Evolutionary conservation across 1,140 invertebrate species (phyloP), one percentile per base, ranked within the genome.

Genomic region (Drosophila willistoni): DNA sequence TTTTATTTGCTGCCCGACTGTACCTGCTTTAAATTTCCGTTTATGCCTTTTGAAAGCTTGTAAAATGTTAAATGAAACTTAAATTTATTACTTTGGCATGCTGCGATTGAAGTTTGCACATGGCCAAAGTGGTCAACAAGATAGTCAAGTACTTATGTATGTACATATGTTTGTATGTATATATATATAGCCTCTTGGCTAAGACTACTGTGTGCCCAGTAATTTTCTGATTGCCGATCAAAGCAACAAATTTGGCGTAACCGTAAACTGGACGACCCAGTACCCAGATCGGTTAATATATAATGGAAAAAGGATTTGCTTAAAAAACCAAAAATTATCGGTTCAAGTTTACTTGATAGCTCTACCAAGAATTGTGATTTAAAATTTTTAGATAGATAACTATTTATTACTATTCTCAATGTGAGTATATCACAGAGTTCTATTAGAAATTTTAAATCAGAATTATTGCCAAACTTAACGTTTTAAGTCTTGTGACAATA

Each of bases 21-120:
- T 81, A 69, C 68, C 71, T 83, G 83, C 82, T 77, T 86, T 83
- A 87, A 87, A 87, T 90, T 81, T 85, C 77, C 77, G 86, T 90
- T 89, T 90, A 89, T 89, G 85, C 84, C 80, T 89, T 89, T 80
- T 81, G 85, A 89, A 79, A 73, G 84, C 84, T 87, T 89, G 84
- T 89, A 84, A 89, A 89, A 89, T 90, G 84, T 89, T 90, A 79
- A 89, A 90, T 90, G 86, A 89, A 89, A 89, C 84, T 90, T 71
- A 84, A 89, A 89, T 89, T 89, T 89, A 89, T 89, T 89, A 77
- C 84, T 65, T 70, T 73, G 71, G 71, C 84, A 59, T 54, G 66
- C 80, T 19, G 42, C 84, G 84, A 84, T 87, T 89, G 84, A 87
- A 80, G 84, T 80, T 66, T 68, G 77, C 79, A 72, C 81, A 85